phyloP scores from a whole-genome alignment of 2,888 invertebrate species.

The Plebejus anna region DNA sequence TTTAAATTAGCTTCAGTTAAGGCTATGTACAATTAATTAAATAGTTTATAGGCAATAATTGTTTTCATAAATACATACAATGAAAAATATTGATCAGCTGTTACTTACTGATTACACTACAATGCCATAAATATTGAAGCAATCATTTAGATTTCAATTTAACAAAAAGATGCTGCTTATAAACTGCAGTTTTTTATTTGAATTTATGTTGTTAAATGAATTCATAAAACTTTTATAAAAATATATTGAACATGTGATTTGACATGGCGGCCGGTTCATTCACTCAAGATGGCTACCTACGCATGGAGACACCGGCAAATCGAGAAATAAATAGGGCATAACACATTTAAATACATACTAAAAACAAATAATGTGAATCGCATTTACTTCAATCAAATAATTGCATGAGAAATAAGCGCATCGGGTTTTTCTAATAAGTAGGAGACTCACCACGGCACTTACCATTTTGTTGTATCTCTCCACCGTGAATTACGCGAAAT shows the following conservation, averaged over 20 bases:
- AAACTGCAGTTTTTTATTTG: neutral
- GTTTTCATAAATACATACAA: neutral
- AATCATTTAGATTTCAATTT: neutral
- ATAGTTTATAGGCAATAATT: neutral
- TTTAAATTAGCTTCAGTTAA: constrained; percentile 27
- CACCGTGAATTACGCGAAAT: constrained; percentile 38
- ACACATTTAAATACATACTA: neutral
- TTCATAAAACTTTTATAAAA: constrained; percentile 12
- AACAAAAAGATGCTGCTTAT: neutral
- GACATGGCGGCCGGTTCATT: constrained; percentile 71
- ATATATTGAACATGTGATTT: constrained; percentile 52
- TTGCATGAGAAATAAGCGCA: neutral
- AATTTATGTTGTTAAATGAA: neutral
- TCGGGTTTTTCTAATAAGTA: constrained; percentile 6
- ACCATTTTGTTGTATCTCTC: constrained; percentile 46
- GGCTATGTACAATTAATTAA: neutral
- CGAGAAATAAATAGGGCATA: neutral
- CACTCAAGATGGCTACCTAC: constrained; percentile 66
- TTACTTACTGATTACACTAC: neutral
- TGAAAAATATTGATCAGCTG: neutral
- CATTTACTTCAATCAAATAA: neutral
- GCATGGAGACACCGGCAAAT: constrained; percentile 32
- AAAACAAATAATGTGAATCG: neutral
- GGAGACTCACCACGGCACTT: constrained; percentile 34
- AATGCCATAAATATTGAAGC: neutral